Conservation (phyloP, 2,113 vertebrate species). For the Malurus cyaneus region DNA sequence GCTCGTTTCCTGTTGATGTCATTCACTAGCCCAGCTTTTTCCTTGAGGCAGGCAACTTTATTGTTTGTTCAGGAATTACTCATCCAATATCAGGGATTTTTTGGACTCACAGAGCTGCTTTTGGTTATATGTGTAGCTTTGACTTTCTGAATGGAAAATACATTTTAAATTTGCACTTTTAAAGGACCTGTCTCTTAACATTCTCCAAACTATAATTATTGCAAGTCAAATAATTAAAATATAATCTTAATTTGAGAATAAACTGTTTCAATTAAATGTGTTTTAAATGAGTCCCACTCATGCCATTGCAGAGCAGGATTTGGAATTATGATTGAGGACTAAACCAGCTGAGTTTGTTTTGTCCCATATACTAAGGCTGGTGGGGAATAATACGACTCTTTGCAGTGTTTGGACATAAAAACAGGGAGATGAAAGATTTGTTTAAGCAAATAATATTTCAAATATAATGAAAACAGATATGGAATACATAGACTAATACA, state of each 20-base stretch:
- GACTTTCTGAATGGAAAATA: background rate
- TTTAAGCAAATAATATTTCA: background rate
- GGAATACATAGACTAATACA: background rate
- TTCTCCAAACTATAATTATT: background rate
- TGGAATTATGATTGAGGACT: background rate
- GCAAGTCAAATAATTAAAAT: background rate
- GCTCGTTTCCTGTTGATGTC: conserved; percentile 51
- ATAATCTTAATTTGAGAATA: background rate
- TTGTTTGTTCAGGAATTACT: conserved; percentile 42
- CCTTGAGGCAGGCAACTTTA: conserved; percentile 19
- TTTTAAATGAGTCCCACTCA: background rate
- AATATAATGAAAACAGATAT: background rate
- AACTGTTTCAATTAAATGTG: accelerated
- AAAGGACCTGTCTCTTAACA: background rate
- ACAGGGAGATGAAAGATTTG: background rate
- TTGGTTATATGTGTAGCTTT: background rate
- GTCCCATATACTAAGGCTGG: background rate
- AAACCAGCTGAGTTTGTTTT: background rate
- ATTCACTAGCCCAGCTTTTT: conserved; percentile 5
- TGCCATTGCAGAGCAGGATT: background rate
- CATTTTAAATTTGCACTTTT: background rate
- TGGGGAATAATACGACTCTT: background rate
- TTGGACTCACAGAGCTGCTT: background rate
- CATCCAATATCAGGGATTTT: background rate
- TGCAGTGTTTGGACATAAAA: background rate